These are phyloP conservation scores for Crambe crambe DNA, from an alignment of 37 sponge, comb jelly and placozoan genomes.

Conservation along the genomic window DNA sequence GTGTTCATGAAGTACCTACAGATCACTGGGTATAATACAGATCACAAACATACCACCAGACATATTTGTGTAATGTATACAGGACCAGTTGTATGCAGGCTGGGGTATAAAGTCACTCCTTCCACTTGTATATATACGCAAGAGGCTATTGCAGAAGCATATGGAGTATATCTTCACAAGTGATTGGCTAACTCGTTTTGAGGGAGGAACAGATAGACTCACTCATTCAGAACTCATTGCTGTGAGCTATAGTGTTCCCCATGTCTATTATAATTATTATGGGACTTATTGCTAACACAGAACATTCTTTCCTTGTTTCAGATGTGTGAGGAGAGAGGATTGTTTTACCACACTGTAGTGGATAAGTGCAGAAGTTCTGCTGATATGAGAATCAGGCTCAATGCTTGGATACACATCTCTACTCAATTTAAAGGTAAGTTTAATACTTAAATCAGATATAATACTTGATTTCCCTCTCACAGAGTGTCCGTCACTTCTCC, in stretches of 20 bases:
- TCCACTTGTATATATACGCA: not conserved
- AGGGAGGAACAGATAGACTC: conserved; percentile 37
- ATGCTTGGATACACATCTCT: conserved; percentile 25
- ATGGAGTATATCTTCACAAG: conserved; percentile 23
- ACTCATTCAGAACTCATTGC: conserved; percentile 2
- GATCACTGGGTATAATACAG: not conserved
- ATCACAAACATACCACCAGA: too few species aligned
- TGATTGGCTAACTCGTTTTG: conserved; percentile 39
- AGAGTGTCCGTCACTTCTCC: conserved; percentile 21
- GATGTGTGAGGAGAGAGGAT: conserved; percentile 21
- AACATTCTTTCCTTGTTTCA: not conserved
- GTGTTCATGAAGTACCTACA: too few species aligned
- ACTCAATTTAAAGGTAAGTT: conserved; percentile 31
- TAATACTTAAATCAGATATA: not conserved
- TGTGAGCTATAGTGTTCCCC: too few species aligned
- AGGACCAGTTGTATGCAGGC: conserved; percentile 7
- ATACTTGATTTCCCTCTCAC: not conserved
- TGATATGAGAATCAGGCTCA: conserved; percentile 3
- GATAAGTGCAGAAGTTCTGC: not conserved
- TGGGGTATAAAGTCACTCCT: conserved; percentile 12
- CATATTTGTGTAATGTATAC: too few species aligned
- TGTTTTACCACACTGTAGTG: not conserved
- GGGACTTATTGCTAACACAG: too few species aligned
- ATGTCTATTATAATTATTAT: too few species aligned
- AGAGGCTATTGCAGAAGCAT: not conserved